Conservation (phyloP, 2,113 vertebrate species). For the Triplophysa siluroides region DNA sequence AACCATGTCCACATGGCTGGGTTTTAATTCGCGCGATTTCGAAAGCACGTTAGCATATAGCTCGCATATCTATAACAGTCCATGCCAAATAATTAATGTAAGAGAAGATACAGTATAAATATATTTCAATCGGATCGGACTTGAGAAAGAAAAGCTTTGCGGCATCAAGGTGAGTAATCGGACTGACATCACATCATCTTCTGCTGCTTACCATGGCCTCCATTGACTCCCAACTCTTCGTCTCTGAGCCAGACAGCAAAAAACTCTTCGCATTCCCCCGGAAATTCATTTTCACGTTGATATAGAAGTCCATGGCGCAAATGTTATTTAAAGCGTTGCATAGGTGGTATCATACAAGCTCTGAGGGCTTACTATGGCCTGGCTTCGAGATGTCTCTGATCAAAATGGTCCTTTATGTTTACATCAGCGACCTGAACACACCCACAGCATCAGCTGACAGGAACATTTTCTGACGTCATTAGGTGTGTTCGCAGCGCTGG, state of each 20-base stretch:
- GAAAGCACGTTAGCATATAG: not conserved
- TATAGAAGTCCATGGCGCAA: constrained; percentile 72
- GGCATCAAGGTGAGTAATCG: constrained; percentile 40
- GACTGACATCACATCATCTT: not conserved
- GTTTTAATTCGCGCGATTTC: not conserved
- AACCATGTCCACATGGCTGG: not conserved
- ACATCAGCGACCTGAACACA: constrained; percentile 65
- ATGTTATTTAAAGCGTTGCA: constrained; percentile 28
- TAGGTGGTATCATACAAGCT: not conserved
- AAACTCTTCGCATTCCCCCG: constrained; percentile 76
- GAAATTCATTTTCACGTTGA: constrained; percentile 78
- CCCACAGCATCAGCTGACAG: constrained; percentile 64
- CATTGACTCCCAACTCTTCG: constrained; percentile 89
- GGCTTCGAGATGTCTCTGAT: not conserved
- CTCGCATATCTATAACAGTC: too few species aligned
- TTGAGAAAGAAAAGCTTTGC: not conserved
- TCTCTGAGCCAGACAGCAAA: constrained; percentile 83
- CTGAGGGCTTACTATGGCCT: not conserved
- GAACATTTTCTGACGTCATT: constrained; percentile 44
- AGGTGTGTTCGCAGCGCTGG: not conserved
- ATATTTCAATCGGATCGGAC: not conserved
- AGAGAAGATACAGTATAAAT: not conserved
- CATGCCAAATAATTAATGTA: not conserved
- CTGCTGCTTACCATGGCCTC: constrained; percentile 88
- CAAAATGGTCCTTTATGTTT: constrained; percentile 69